Conservation (phyloP, 2,113 vertebrate genomes). For the Aptenodytes patagonicus region DNA sequence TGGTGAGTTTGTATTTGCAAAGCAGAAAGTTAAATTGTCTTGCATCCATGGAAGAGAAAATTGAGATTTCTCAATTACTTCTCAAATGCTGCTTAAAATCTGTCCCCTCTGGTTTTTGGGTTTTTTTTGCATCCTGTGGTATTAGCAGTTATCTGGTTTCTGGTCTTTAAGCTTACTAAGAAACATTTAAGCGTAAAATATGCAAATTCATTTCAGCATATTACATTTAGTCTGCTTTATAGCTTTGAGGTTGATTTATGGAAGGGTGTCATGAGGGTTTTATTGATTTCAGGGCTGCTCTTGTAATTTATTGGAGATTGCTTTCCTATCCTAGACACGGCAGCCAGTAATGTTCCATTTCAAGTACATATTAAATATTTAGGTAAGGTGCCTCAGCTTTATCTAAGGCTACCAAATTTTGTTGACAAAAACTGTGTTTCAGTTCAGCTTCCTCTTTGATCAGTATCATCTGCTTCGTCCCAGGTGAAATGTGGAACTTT, state of each 20-base stretch:
- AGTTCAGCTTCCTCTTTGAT: neutral
- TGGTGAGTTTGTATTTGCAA: conserved; percentile 79
- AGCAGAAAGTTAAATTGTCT: neutral
- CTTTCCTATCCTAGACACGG: neutral
- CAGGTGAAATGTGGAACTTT: neutral
- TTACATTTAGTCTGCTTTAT: neutral
- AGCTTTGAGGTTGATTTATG: neutral
- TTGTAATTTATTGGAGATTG: neutral
- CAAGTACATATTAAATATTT: neutral
- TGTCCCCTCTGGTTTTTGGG: accelerated
- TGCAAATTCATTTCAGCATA: neutral
- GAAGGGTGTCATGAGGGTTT: neutral
- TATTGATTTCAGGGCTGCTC: neutral
- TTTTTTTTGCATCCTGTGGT: neutral
- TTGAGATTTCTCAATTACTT: neutral
- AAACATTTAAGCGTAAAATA: neutral
- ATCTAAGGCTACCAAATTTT: neutral
- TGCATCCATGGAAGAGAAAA: neutral
- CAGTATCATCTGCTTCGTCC: neutral
- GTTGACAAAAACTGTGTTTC: neutral
- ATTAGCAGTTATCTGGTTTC: neutral
- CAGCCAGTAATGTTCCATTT: neutral
- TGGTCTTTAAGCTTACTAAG: neutral
- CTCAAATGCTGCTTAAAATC: neutral
- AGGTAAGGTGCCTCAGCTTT: neutral